A percentile compares a stretch with the other conserved stretches of the same genome.
Conservation (phyloP, 2,113 vertebrate genomes). For the Zosterops lateralis region DNA sequence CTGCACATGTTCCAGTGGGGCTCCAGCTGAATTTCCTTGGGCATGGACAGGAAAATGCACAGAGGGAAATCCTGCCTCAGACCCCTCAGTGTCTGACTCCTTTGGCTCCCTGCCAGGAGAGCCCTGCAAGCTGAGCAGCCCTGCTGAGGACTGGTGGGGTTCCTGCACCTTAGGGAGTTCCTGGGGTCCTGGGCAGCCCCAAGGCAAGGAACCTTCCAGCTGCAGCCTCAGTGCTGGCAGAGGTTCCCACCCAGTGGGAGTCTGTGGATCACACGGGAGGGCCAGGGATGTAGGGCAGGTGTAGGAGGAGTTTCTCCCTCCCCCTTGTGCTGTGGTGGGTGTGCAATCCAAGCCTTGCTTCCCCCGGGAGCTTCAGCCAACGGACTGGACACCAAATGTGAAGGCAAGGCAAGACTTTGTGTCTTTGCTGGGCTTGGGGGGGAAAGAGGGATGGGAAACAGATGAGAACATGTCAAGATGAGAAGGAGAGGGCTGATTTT, state of each 20-base stretch:
- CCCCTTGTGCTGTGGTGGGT: neutral
- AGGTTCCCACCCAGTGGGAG: neutral
- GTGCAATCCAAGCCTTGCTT: neutral
- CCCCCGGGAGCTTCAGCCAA: neutral
- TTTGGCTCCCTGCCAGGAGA: neutral
- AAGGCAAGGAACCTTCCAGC: neutral
- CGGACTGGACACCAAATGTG: fast-evolving
- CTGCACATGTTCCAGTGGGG: no score
- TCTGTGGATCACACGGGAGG: neutral
- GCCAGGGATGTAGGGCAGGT: neutral
- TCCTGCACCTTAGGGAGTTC: neutral
- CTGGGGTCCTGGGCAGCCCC: neutral
- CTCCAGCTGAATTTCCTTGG: neutral
- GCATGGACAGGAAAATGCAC: neutral
- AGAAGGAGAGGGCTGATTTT: neutral
- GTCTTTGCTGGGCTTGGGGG: neutral
- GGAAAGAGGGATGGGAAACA: neutral
- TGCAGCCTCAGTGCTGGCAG: neutral
- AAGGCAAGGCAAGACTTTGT: neutral
- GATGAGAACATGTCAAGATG: neutral
- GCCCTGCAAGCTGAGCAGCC: neutral
- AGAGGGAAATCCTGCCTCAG: neutral
- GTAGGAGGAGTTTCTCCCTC: neutral
- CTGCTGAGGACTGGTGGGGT: neutral
- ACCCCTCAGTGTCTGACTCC: neutral